phyloP scores from a whole-genome alignment of 2,797 vertebrate genomes.

The Anabas testudineus region DNA sequence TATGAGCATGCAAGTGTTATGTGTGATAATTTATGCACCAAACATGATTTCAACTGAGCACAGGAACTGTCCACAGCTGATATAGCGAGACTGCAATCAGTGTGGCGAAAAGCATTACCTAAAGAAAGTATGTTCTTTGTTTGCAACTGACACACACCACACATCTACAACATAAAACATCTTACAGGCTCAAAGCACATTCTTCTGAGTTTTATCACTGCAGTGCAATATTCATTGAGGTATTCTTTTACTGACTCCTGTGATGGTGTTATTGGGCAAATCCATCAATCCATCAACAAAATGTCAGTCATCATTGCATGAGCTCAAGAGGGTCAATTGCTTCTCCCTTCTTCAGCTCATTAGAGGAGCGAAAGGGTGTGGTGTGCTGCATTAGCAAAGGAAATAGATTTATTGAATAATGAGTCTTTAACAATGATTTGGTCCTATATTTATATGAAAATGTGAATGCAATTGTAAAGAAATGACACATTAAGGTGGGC shows the following conservation, averaged over 20 bases:
- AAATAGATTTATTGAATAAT: conserved; percentile 50
- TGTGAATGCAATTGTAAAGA: conserved; percentile 54
- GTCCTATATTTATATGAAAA: conserved; percentile 50
- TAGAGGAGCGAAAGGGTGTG: conserved; percentile 7
- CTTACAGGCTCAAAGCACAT: conserved; percentile 18
- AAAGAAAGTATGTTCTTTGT: conserved; percentile 22
- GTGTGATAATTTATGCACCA: conserved; percentile 59
- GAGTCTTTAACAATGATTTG: conserved; percentile 60
- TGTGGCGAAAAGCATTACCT: background rate
- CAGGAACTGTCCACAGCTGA: conserved; percentile 35
- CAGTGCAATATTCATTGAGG: conserved; percentile 3
- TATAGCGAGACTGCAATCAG: conserved; percentile 31
- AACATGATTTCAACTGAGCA: conserved; percentile 51
- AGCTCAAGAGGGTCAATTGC: conserved; percentile 19
- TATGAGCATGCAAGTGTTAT: conserved; percentile 56
- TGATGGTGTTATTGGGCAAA: conserved; percentile 9
- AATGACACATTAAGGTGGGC: conserved; percentile 59
- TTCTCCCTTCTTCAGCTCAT: conserved; percentile 35
- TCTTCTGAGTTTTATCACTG: conserved; percentile 19
- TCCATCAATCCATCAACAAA: conserved; percentile 30
- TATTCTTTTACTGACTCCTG: conserved; percentile 18
- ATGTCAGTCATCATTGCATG: conserved; percentile 21
- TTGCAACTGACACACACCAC: conserved; percentile 16
- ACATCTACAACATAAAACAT: conserved; percentile 3
- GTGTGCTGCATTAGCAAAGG: conserved; percentile 40